phyloP scores from a whole-genome alignment of 2,797 vertebrate species.

The Molossus alvarezi region DNA sequence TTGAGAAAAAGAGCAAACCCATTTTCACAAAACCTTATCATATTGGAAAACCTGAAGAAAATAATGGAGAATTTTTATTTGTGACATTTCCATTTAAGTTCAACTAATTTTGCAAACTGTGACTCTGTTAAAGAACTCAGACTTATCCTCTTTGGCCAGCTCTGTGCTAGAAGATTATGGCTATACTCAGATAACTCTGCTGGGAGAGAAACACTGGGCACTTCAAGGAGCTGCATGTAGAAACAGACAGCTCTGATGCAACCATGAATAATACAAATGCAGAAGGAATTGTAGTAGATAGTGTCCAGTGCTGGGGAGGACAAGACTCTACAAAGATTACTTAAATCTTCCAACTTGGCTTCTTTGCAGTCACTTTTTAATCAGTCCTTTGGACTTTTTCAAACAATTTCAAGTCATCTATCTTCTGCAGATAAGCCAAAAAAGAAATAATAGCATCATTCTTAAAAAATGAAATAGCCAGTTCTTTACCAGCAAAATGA shows the following conservation, averaged over 20 bases:
- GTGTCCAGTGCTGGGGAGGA: slow-evolving; percentile 25
- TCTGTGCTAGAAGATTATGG: neutral
- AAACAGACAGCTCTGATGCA: slow-evolving; percentile 48
- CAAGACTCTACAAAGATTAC: slow-evolving; percentile 64
- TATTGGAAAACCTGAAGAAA: slow-evolving; percentile 32
- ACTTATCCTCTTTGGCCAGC: neutral
- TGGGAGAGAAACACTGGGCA: neutral
- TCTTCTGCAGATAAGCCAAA: slow-evolving; percentile 59
- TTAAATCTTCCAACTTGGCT: slow-evolving; percentile 72
- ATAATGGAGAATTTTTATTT: slow-evolving; percentile 45
- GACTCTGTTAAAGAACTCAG: slow-evolving; percentile 47
- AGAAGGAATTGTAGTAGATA: slow-evolving; percentile 41
- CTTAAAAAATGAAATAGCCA: slow-evolving; percentile 31
- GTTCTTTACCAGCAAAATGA: slow-evolving; percentile 32
- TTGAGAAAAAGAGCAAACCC: neutral
- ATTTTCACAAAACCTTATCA: slow-evolving; percentile 42
- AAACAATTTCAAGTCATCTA: slow-evolving; percentile 5
- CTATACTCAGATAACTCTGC: neutral
- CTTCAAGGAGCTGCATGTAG: slow-evolving; percentile 28
- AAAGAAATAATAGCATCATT: slow-evolving; percentile 4
- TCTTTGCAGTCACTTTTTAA: slow-evolving; percentile 77
- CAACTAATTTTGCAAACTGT: slow-evolving; percentile 39
- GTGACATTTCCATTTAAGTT: slow-evolving; percentile 26
- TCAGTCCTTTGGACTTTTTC: slow-evolving; percentile 33
- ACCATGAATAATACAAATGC: slow-evolving; percentile 46